Evolutionary conservation across 2,888 invertebrate species (phyloP), one percentile per base, ranked within the genome.

Genomic region (Nipponacmea schrenckii): DNA sequence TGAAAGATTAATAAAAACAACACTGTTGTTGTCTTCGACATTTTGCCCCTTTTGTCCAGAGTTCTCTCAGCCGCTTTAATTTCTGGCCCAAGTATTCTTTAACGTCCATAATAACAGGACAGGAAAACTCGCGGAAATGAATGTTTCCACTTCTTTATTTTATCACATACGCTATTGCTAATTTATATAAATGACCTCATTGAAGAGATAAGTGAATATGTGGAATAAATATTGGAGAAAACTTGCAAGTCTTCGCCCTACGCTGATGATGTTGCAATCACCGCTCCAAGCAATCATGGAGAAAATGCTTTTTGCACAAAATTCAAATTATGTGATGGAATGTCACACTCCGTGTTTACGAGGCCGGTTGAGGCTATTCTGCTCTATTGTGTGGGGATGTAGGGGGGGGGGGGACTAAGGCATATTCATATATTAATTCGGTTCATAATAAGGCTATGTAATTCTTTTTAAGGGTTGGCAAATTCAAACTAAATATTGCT

Each of bases 401-500:
- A 20, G 56, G 56, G 56, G 1, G n/a, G 10, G n/a, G 56, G 56
- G 56, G 56, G 1, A 56, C 56, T n/a, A n/a, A 24, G 20, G n/a
- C 56, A 20, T 56, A 20, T 56, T 56, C 56, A n/a, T 56, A n/a
- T 56, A 56, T 56, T 10, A 56, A 56, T 56, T 7, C 56, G n/a
- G 56, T 56, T 8, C 56, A 56, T n/a, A 56, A 56, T 56, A 56
- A 56, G 20, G 56, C 56, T 20, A 56, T 56, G 20, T n/a, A 56
- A 56, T 56, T 56, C 20, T 56, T 56, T 24, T 56, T 56, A 24
- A n/a, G 56, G n/a, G 56, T 56, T n/a, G 56, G 56, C 8, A 56
- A 24, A 24, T 56, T 24, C 17, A 56, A n/a, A 20, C 7, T n/a
- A 17, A 56, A 56, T 24, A 7, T 56, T 20, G n/a, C 56, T n/a